phyloP scores from a whole-genome alignment of 2,113 vertebrate species.

The Dromiciops gliroides region DNA sequence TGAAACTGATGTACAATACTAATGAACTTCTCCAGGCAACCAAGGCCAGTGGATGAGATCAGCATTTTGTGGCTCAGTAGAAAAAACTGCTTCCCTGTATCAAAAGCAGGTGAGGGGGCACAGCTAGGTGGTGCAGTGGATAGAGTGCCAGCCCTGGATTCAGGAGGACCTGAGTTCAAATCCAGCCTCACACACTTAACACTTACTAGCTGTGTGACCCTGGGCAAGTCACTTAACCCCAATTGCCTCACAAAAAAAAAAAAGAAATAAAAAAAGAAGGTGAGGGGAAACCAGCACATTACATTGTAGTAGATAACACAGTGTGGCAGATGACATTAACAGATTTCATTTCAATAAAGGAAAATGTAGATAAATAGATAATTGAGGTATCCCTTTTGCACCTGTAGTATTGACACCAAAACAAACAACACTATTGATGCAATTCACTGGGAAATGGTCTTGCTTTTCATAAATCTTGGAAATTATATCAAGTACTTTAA shows the following conservation, averaged over 20 bases:
- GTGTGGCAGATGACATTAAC: background rate
- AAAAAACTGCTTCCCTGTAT: background rate
- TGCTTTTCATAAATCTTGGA: background rate
- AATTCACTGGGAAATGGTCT: background rate
- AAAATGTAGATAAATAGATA: background rate
- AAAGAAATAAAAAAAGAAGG: too few species aligned
- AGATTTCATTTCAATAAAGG: background rate
- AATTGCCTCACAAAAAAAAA: too few species aligned
- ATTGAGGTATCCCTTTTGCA: background rate
- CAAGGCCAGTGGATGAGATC: background rate
- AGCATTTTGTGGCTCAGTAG: background rate
- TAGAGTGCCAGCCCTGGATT: too few species aligned
- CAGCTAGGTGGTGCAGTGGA: too few species aligned
- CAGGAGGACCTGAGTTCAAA: too few species aligned
- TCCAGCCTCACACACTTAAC: too few species aligned
- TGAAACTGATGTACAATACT: too few species aligned
- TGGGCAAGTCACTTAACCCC: too few species aligned
- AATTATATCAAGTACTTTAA: background rate
- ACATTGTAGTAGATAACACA: background rate
- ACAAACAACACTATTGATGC: background rate
- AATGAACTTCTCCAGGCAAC: too few species aligned
- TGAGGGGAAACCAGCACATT: background rate
- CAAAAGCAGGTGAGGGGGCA: background rate
- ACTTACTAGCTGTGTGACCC: too few species aligned
- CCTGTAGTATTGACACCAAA: background rate